These are phyloP conservation scores for Aplysina aerophoba DNA, from an alignment of 37 sponge, comb jelly and placozoan genomes.

Conservation along the genomic window DNA sequence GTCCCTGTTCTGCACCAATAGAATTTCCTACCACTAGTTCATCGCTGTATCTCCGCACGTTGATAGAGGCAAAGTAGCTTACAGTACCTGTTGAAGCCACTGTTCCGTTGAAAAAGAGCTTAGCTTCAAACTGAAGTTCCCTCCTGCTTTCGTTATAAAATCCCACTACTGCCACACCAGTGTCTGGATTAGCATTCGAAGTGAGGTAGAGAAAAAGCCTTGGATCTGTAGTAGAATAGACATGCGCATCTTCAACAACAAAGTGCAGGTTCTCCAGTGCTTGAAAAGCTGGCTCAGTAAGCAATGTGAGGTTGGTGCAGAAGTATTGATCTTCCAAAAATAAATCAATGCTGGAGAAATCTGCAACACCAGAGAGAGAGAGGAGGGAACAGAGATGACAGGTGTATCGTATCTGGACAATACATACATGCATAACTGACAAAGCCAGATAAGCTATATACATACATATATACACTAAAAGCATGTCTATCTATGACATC, in stretches of 20 bases:
- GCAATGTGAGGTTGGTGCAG: background rate
- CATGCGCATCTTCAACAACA: background rate
- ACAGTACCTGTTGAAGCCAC: background rate
- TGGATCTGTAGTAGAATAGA: background rate
- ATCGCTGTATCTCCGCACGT: background rate
- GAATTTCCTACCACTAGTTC: background rate
- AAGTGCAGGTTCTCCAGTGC: background rate
- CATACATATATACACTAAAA: too few species aligned
- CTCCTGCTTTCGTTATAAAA: background rate
- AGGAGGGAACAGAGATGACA: too few species aligned
- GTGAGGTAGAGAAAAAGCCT: slow-evolving; percentile 16
- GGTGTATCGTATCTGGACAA: too few species aligned
- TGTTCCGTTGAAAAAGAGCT: slow-evolving; percentile 7
- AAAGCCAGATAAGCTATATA: too few species aligned
- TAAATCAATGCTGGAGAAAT: too few species aligned
- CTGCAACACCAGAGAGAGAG: too few species aligned
- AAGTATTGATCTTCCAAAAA: background rate
- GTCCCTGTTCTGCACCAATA: background rate
- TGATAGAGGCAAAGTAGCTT: background rate
- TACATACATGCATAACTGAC: too few species aligned
- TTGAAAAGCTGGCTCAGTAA: slow-evolving; percentile 17
- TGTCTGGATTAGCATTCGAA: background rate
- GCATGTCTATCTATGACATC: too few species aligned
- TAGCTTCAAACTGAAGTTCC: background rate
- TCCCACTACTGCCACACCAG: background rate